A percentile compares a stretch with the other conserved stretches of the same genome.
These are phyloP conservation scores for Loxodonta africana DNA, from an alignment of 2,113 vertebrate species.

Conservation along the genomic window DNA sequence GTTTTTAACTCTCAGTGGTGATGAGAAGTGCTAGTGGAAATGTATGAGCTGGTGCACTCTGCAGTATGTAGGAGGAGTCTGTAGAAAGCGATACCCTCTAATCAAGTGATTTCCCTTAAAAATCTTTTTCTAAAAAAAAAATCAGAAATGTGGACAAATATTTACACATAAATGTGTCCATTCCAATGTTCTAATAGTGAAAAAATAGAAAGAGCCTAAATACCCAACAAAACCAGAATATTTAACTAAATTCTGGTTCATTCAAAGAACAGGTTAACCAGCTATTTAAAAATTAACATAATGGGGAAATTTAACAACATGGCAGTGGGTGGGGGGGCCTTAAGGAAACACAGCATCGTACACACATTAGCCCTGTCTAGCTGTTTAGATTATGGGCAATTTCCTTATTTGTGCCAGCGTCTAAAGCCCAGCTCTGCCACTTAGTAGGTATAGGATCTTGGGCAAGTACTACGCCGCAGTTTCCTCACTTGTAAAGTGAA, in stretches of 20 bases:
- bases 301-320: neutral
- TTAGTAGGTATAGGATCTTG: neutral
- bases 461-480: neutral
- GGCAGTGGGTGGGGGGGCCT: neutral
- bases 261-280: neutral
- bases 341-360: neutral
- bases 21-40: neutral
- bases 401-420: neutral
- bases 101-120: neutral
- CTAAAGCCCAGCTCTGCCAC: neutral
- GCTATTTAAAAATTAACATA: neutral
- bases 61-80: neutral
- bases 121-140: neutral
- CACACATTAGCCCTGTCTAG: neutral
- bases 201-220: slow-evolving; percentile 33
- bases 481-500: neutral
- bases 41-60: neutral
- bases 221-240: neutral
- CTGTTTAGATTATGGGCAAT: neutral
- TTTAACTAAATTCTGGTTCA: slow-evolving; percentile 28
- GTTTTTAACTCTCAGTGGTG: neutral
- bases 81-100: neutral
- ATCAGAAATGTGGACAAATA: slow-evolving; percentile 15
- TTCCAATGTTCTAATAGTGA: neutral
- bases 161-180: neutral